Evolutionary conservation across 2,113 vertebrate genomes (phyloP), one percentile per base, ranked within the genome.

Genomic region (Pterophyllum scalare): DNA sequence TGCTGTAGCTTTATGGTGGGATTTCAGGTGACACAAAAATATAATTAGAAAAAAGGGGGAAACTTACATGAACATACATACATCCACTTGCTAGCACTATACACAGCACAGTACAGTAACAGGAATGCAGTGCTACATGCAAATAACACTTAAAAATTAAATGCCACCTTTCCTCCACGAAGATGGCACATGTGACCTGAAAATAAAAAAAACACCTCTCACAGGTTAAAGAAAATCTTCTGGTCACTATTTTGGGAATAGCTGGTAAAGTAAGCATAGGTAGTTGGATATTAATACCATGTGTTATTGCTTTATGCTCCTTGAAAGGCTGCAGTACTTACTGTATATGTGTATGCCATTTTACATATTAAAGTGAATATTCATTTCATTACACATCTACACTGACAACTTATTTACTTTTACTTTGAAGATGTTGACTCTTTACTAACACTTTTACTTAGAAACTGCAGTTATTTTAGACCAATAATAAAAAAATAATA

Each of bases 11-110:
- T 81, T 5, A 64, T 22, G 35, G 20, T 2, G 12, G 31, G 60
- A 33, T 67, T 85, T 81, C 58, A 85, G 76, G 60, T 67, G 60
- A 61, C 77, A 56, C 67, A 72, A 72, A 72, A 54, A 72, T 46
- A 72, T 54, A 46, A 19, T n/a, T 20, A 14, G 5, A 46, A 46
- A 13, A 15, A 13, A 5, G 11, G 13, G 11, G 6, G 15, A 49
- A 15, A 49, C 14, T 2, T 3, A 17, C 14, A 49, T 49, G 14
- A 17, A 5, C 46, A 49, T 17, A 17, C 4, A 52, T 52, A 54
- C 19, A 72, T 72, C 46, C 19, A 52, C 46, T 72, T 72, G 20
- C 17, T 31, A 31, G 46, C 46, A 14, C 31, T 54, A 31, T 72
- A 72, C 31, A 72, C 12, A 5, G 0, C 67, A 72, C 67, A 54